These are phyloP conservation scores for human DNA, from an alignment of 2,113 vertebrate genomes.

Conservation along the genomic window GRCh38 chr11:124189001-124189500, in stretches of 20 bases:
- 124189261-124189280: not conserved
- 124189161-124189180: not conserved
- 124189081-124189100: not conserved
- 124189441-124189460: not conserved
- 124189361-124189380: not conserved
- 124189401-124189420: not conserved
- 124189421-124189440: not conserved
- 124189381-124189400: not conserved
- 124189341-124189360: not conserved
- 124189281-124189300: not conserved
- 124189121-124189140: not conserved
- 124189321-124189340: not conserved
- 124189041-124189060: not conserved
- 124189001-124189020: not conserved
- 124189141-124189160: not conserved
- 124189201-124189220: not conserved
- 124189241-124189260: not conserved
- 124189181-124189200: not conserved
- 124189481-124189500: not conserved
- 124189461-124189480: not conserved
- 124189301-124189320: no score
- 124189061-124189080: not conserved
- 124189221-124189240: not conserved
- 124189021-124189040: not conserved
- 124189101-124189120: not conserved